phyloP scores from a whole-genome alignment of 2,888 invertebrate species.

The Limenitis camilla region DNA sequence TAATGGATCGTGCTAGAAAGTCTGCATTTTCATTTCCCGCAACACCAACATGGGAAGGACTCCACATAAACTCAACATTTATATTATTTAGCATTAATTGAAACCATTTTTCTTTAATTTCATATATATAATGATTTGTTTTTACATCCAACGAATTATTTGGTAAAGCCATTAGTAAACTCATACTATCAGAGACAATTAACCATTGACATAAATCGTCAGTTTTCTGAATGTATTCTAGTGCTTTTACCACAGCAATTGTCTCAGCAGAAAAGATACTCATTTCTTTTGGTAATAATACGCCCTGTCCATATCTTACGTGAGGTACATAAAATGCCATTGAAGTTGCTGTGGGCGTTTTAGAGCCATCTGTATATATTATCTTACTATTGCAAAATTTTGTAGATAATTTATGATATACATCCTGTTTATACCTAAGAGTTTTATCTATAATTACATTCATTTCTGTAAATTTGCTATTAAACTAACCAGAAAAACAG shows the following conservation, averaged over 20 bases:
- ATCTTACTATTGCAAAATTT: constrained; percentile 1
- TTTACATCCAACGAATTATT: constrained; percentile 1
- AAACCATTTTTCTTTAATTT: neutral
- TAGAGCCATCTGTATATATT: constrained; percentile 15
- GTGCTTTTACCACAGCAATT: constrained; percentile 2
- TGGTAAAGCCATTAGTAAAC: constrained; percentile 7
- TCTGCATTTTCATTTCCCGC: constrained; percentile 18
- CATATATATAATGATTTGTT: constrained; percentile 10
- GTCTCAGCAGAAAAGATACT: constrained; percentile 12
- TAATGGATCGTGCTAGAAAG: constrained; percentile 11
- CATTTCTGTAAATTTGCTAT: neutral
- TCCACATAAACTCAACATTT: constrained; percentile 6
- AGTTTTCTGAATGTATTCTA: neutral
- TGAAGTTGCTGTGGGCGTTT: constrained; percentile 3
- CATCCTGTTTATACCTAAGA: constrained; percentile 6
- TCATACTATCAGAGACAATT: constrained; percentile 13
- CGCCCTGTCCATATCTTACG: neutral
- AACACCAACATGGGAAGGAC: constrained; percentile 7
- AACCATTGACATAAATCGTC: constrained; percentile 5
- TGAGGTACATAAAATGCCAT: constrained; percentile 8
- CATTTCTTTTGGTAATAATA: neutral
- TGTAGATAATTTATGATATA: constrained; percentile 1
- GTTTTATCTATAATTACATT: neutral
- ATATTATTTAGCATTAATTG: neutral
- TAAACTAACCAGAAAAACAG: neutral